Evolutionary conservation across 2,797 vertebrate species (phyloP), one percentile per base, ranked within the genome.

Genomic region (Dendrocincla tyrannina): DNA sequence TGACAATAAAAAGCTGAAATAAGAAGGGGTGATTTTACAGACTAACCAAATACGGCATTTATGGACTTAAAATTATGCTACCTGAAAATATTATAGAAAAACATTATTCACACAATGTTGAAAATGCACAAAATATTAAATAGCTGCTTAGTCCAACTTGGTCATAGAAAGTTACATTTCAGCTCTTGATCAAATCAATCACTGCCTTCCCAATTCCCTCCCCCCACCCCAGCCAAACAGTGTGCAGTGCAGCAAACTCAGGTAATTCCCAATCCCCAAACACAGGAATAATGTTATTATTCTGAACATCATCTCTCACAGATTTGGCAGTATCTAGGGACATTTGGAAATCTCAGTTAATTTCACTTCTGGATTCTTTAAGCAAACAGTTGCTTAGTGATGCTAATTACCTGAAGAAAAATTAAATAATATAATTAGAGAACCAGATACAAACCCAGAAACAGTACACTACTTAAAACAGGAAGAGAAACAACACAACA

Each of bases 361-460:
- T 93, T 89, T 89, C 67, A 76, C 59, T 84, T 72, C 66, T 35
- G 27, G 63, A 44, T 91, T 89, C 69, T 62, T 83, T 77, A 88
- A 78, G 58, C 87, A 93, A 89, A 88, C 85, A 72, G 17, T 91
- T 20, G 58, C 18, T 91, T 18, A 80, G 10, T 49, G 62, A 80
- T 49, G 58, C 32, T 86, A 95, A 94, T 88, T 89, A 92, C 85
- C 68, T 47, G 27, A 68, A 50, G 30, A 89, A 78, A 87, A 85
- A 64, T 32, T 49, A 86, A 85, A 60, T 68, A 63, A 67, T 60
- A 49, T 44, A 67, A 84, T 77, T 88, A 81, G 30, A 64, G 64
- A 70, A 55, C 22, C 59, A 79, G 44, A 72, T 49, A 24, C 18
- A 85, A 87, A 90, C 55, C 47, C 91, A 90, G 56, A 67, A 85